Percentiles rank a stretch among this genome's conserved stretches.
Conservation (phyloP, 2,888 invertebrate species). For the Mythimna albipuncta region DNA sequence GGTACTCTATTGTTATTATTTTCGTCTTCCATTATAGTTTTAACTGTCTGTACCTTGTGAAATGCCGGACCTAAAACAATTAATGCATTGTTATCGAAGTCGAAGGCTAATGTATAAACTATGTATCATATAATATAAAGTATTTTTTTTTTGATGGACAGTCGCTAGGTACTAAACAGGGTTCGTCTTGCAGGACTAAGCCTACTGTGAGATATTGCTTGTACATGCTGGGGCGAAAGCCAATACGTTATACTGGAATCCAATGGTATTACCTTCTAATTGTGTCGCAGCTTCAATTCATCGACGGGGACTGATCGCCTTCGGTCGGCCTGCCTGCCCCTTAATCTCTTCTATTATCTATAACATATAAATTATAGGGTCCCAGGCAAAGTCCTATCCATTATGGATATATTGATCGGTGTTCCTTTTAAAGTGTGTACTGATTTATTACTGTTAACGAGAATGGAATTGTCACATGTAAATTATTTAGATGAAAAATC, state of each 20-base stretch:
- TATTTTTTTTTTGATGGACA: slow-evolving; percentile 30
- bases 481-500: slow-evolving; percentile 17
- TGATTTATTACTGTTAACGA: slow-evolving; percentile 43
- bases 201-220: slow-evolving; percentile 39
- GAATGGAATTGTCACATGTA: slow-evolving; percentile 27
- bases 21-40: slow-evolving; percentile 82
- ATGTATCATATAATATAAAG: slow-evolving; percentile 40
- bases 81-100: slow-evolving; percentile 43
- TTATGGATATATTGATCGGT: slow-evolving; percentile 30
- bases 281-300: slow-evolving; percentile 61
- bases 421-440: slow-evolving; percentile 38
- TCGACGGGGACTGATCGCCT: slow-evolving; percentile 48
- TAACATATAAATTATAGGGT: slow-evolving; percentile 46
- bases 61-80: slow-evolving; percentile 46
- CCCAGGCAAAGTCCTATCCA: slow-evolving; percentile 7
- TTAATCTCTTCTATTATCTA: slow-evolving; percentile 57
- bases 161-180: slow-evolving; percentile 45
- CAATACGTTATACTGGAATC: slow-evolving; percentile 51
- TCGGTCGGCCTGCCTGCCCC: slow-evolving; percentile 26
- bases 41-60: slow-evolving; percentile 59
- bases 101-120: slow-evolving; percentile 61
- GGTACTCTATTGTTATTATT: slow-evolving; percentile 74
- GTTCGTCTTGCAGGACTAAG: slow-evolving; percentile 44
- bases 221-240: slow-evolving; percentile 36
- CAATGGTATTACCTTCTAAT: slow-evolving; percentile 52